Base-by-base conservation (phyloP, 2,797 vertebrate species). In the Lepus oiostolus region DNA sequence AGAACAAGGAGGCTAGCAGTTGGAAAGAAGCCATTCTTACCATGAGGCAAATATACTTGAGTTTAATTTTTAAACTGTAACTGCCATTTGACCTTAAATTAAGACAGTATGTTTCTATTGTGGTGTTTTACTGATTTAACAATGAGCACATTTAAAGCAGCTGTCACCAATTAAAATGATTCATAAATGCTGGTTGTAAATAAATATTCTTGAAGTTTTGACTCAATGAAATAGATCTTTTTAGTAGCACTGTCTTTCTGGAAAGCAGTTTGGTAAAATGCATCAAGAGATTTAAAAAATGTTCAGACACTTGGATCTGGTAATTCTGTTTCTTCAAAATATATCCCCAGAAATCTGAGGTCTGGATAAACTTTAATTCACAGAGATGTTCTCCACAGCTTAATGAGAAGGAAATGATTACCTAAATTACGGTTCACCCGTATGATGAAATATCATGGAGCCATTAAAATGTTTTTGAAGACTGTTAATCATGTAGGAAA, bases 11-110 rank as follows among this genome's bases (percentile, higher is more conserved):
- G 63, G 86, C 32, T 92, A 35, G 54, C 95, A 91, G 68, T 95
- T 94, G 81, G 95, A 93, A 88, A 93, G 85, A 96, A 92, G 75
- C 92, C 79, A 92, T 93, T 94, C n/a, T 76, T 95, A 96, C 35
- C 70, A 77, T 54, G 67, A 95, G 79, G 72, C 82, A 97, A 95
- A 96, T 95, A 93, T 95, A 93, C 72, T 95, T 89, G 60, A 96
- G 87, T 94, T 97, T 97, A 96, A 95, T 95, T 96, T 96, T 96
- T 97, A 95, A 96, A 81, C 80, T 71, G 47, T 93, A 95, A 95
- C 84, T 93, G 93, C 70, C 2, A 0, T 96, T 96, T 97, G 95
- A 96, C 93, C 91, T 95, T 94, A 95, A 96, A 96, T 96, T 94
- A 96, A 95, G 91, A 95, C 86, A 93, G 70, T 79, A 58, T 95